These are phyloP conservation scores for Meloidogyne exigua DNA, from an alignment of 1,140 invertebrate species.

Conservation along the genomic window DNA sequence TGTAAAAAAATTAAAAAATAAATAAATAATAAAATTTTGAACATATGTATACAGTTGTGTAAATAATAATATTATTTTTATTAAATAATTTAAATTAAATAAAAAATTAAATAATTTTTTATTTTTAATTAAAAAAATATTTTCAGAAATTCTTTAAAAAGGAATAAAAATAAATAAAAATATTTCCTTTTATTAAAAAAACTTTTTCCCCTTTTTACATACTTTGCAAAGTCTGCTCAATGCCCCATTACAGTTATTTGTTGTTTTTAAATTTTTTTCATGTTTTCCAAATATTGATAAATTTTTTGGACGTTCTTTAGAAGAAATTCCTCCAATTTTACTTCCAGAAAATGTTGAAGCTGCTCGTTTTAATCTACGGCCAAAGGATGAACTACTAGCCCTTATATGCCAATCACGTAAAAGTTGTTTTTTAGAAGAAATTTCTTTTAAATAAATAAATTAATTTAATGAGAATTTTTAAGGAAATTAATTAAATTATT, in stretches of 20 bases:
- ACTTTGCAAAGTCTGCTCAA: neutral
- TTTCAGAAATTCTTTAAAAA: no score
- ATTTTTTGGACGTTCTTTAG: slow-evolving; percentile 6
- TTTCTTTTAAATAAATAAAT: neutral
- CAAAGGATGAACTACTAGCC: neutral
- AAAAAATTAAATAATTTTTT: no score
- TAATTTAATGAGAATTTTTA: no score
- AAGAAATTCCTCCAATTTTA: neutral
- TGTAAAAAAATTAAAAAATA: neutral
- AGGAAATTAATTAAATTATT: no score
- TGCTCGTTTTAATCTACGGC: neutral
- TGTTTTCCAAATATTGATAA: slow-evolving; percentile 11
- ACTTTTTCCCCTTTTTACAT: no score
- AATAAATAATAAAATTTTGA: neutral
- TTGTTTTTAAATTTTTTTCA: slow-evolving; percentile 2
- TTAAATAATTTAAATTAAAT: no score
- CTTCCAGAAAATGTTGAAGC: neutral
- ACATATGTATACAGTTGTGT: no score
- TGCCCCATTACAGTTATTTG: neutral
- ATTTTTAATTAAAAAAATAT: no score
- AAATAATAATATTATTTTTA: no score
- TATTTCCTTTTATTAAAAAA: no score
- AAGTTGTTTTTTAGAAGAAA: neutral
- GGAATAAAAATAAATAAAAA: no score
- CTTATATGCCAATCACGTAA: neutral